Percentiles rank a stretch among this genome's conserved stretches.
Evolutionary conservation across 2,113 vertebrate genomes (phyloP).

Genomic region (Callospermophilus lateralis): DNA sequence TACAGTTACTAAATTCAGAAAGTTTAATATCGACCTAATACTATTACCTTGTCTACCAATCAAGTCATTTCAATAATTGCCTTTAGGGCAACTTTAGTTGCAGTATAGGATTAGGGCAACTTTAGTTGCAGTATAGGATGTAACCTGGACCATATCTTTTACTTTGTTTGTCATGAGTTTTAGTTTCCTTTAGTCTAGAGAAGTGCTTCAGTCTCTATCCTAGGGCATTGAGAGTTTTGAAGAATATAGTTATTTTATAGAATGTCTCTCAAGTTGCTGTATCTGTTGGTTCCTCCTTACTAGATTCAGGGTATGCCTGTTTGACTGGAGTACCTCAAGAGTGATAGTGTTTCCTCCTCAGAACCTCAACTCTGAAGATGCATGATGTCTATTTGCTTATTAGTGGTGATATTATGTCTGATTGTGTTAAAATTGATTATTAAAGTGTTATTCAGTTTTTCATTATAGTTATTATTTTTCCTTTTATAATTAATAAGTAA

Average conservation of each 20-base stretch:
- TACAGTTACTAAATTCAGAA: neutral
- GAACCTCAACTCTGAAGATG: neutral
- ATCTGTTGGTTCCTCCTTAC: neutral
- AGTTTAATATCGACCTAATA: slow-evolving; percentile 11
- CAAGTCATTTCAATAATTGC: neutral
- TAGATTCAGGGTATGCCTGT: neutral
- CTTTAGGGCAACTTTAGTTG: neutral
- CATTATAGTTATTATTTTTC: slow-evolving; percentile 31
- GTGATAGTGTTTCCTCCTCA: too few species aligned
- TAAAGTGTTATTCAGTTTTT: neutral
- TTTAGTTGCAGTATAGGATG: neutral
- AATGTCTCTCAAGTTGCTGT: neutral
- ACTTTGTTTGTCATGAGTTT: neutral
- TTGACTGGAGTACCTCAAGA: neutral
- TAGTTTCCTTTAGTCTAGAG: neutral
- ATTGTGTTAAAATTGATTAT: neutral
- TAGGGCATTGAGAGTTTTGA: neutral
- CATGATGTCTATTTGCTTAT: neutral
- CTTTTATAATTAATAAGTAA: slow-evolving; percentile 27
- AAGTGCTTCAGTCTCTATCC: neutral
- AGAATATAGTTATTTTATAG: slow-evolving; percentile 39
- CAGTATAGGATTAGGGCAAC: neutral
- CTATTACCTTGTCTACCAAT: neutral
- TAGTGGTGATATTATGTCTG: neutral
- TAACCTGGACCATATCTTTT: neutral